These are phyloP conservation scores for Valencia hispanica DNA, from an alignment of 2,797 vertebrate genomes.

Conservation along the genomic window DNA sequence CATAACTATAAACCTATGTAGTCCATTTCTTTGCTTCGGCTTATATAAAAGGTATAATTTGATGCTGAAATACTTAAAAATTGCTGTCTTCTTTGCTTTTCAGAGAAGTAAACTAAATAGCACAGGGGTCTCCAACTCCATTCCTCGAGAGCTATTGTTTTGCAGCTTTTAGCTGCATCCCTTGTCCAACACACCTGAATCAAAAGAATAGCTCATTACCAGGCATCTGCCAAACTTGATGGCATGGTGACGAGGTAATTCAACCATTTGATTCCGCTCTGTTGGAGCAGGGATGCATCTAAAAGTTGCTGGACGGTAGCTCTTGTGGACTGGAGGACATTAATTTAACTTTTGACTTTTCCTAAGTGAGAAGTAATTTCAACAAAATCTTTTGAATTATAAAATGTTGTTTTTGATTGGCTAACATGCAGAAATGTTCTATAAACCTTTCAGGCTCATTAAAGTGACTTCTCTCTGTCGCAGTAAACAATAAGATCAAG, in stretches of 20 bases:
- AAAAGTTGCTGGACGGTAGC: no score
- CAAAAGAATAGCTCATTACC: no score
- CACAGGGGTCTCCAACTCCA: no score
- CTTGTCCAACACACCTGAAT: no score
- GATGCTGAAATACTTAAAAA: not conserved
- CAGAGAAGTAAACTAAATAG: not conserved
- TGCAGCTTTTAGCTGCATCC: no score
- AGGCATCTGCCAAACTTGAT: no score
- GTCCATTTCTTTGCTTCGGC: not conserved
- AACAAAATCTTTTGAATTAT: not conserved
- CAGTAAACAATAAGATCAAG: slow-evolving; percentile 86
- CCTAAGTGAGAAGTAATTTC: not conserved
- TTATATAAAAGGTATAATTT: not conserved
- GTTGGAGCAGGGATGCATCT: no score
- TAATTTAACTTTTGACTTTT: not conserved
- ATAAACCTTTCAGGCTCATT: not conserved
- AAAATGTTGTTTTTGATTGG: not conserved
- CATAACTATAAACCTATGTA: not conserved
- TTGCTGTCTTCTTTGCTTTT: not conserved
- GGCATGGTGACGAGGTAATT: no score
- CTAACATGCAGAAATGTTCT: not conserved
- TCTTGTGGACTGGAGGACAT: no score
- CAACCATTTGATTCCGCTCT: no score
- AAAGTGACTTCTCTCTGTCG: slow-evolving; percentile 23
- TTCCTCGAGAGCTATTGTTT: no score